Evolutionary conservation across 2,113 vertebrate species (phyloP).

Genomic region (Callipepla californica): DNA sequence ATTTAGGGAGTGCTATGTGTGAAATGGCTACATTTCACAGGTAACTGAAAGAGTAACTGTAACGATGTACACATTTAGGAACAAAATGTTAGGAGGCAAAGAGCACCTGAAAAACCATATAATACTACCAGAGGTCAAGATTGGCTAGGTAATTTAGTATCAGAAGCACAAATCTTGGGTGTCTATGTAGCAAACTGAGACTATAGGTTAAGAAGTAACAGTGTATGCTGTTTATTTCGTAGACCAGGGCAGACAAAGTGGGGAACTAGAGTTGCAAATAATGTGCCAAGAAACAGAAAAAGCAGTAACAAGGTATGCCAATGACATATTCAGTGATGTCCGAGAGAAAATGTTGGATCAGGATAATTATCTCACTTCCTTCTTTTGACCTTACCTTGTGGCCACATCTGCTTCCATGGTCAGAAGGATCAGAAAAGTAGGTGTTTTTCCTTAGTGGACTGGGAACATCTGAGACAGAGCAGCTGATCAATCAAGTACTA

Average conservation of each 20-base stretch:
- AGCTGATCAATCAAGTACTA: fast-evolving
- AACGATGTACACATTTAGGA: not conserved
- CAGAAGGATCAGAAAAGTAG: not conserved
- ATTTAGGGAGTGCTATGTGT: not conserved
- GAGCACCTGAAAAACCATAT: not conserved
- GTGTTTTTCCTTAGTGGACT: not conserved
- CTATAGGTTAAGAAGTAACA: not conserved
- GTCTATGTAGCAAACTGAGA: not conserved
- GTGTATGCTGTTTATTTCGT: not conserved
- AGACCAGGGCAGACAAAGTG: not conserved
- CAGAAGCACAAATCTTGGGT: not conserved
- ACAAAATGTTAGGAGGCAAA: not conserved
- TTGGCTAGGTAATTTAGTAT: not conserved
- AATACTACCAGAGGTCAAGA: not conserved
- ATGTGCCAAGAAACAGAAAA: not conserved
- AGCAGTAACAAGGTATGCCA: not conserved
- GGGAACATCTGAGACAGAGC: too few relatives aligned
- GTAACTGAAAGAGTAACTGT: not conserved
- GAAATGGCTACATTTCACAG: not conserved
- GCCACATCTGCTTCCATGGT: not conserved
- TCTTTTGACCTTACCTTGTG: not conserved
- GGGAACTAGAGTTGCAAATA: not conserved
- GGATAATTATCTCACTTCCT: not conserved
- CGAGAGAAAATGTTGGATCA: not conserved
- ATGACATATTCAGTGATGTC: not conserved